A percentile compares a stretch with the other conserved stretches of the same genome.
phyloP scores from a whole-genome alignment of 2,888 invertebrate species.

The Chesias legatella region DNA sequence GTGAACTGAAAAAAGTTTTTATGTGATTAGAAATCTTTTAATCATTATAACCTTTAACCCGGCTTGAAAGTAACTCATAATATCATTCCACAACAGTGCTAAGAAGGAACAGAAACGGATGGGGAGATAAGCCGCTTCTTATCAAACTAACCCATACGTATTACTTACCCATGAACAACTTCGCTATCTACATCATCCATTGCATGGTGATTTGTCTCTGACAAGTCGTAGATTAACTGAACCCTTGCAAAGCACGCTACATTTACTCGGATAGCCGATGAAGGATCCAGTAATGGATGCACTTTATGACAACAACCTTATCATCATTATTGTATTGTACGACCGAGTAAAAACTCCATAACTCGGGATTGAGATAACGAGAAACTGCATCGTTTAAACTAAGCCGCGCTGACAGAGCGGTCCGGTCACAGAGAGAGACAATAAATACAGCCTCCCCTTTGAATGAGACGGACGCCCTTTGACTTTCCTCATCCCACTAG shows the following conservation, averaged over 20 bases:
- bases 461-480: constrained; percentile 43
- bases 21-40: background rate
- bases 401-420: constrained; percentile 42
- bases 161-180: constrained; percentile 5
- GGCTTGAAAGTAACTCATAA: no score
- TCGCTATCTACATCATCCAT: constrained; percentile 18
- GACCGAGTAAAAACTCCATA: constrained; percentile 41
- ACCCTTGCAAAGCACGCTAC: constrained; percentile 27
- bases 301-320: constrained; percentile 30
- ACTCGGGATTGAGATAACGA: constrained; percentile 48
- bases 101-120: background rate
- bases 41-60: no score
- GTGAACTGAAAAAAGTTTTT: constrained; percentile 9
- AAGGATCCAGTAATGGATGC: constrained; percentile 22
- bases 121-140: background rate
- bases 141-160: constrained; percentile 2
- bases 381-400: constrained; percentile 50
- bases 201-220: constrained; percentile 26
- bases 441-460: constrained; percentile 36
- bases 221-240: constrained; percentile 27
- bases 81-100: no score
- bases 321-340: constrained; percentile 32
- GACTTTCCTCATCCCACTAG: constrained; percentile 39
- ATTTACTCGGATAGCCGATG: constrained; percentile 26
- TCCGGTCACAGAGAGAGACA: constrained; percentile 41